phyloP scores from a whole-genome alignment of 2,888 invertebrate genomes.

The Mongoloraphidia duomilia region DNA sequence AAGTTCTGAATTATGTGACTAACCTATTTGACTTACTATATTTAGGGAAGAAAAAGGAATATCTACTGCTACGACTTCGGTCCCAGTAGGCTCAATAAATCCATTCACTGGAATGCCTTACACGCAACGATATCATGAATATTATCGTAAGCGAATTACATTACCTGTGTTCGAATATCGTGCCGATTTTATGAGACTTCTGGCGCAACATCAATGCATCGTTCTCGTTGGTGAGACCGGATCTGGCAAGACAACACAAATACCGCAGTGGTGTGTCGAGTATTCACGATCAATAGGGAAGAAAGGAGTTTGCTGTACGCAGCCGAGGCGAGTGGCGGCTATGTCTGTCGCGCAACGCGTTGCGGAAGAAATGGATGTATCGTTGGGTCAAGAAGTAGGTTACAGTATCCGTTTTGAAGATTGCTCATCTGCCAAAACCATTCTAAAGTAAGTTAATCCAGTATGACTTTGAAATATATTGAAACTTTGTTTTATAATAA shows the following conservation, averaged over 20 bases:
- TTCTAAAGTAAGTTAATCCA: slow-evolving; percentile 56
- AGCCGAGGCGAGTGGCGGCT: slow-evolving; percentile 93
- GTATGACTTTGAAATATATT: not conserved
- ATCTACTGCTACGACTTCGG: slow-evolving; percentile 20
- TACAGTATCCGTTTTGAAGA: slow-evolving; percentile 99
- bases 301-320: slow-evolving; percentile 89
- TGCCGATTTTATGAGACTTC: slow-evolving; percentile 84
- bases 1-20: not conserved
- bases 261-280: slow-evolving; percentile 91
- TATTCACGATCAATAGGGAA: slow-evolving; percentile 49
- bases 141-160: slow-evolving; percentile 74
- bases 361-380: slow-evolving; percentile 98
- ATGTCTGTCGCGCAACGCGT: slow-evolving; percentile 99
- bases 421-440: slow-evolving; percentile 86
- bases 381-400: slow-evolving; percentile 80
- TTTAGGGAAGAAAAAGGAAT: slow-evolving; percentile 42
- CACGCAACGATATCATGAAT: slow-evolving; percentile 77
- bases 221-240: slow-evolving; percentile 98
- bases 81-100: slow-evolving; percentile 45
- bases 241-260: slow-evolving; percentile 99
- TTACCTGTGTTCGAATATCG: slow-evolving; percentile 98
- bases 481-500: not conserved
- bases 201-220: slow-evolving; percentile 87
- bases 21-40: slow-evolving; percentile 7
- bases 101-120: slow-evolving; percentile 71